Conservation (phyloP, 1,140 invertebrate genomes). For the Heliconius himera region DNA sequence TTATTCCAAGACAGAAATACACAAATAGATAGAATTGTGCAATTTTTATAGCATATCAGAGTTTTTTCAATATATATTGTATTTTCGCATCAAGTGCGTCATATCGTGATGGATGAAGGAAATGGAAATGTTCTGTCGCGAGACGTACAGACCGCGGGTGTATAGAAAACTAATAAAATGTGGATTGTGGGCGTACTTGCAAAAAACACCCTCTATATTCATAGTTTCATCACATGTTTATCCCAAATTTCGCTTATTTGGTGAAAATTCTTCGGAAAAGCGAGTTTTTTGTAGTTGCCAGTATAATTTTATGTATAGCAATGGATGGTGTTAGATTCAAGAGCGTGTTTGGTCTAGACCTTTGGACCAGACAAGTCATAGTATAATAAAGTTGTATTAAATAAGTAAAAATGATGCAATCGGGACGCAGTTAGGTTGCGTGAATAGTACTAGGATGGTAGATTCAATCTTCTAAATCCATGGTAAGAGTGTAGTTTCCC, state of each 20-base stretch:
- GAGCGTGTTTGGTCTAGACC: neutral
- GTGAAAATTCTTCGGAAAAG: neutral
- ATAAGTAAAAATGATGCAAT: no score
- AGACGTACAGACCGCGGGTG: neutral
- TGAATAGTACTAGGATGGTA: no score
- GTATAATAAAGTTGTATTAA: neutral
- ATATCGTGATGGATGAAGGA: conserved; percentile 20
- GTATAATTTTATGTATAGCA: neutral
- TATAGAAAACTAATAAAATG: conserved; percentile 6
- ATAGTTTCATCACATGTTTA: neutral
- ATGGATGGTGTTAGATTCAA: neutral
- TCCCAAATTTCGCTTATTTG: neutral
- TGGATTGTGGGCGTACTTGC: neutral
- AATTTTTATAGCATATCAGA: neutral
- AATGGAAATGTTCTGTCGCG: neutral
- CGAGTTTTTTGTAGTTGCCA: neutral
- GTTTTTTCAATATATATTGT: neutral
- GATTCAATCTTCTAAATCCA: no score
- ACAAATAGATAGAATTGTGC: no score
- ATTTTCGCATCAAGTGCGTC: conserved; percentile 2
- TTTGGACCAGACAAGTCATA: neutral
- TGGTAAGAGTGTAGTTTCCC: no score
- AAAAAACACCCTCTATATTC: conserved; percentile 14
- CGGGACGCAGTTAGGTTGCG: no score
- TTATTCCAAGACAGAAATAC: no score